A percentile compares a stretch with the other conserved stretches of the same genome.
Evolutionary conservation across 1,140 invertebrate species (phyloP).

Genomic region (Thaumetopoea pityocampa): DNA sequence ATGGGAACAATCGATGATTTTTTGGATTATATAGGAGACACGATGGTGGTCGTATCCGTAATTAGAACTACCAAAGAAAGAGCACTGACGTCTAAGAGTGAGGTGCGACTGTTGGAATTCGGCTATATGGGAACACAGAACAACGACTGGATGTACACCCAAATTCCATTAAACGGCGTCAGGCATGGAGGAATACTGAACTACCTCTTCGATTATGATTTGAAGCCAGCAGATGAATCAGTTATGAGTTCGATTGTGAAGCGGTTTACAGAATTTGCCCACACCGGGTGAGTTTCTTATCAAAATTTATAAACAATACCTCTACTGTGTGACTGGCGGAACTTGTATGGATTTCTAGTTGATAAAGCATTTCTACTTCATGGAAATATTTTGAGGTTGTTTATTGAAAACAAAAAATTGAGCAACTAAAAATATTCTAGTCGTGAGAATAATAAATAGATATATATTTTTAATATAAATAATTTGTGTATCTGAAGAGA

Average conservation of each 20-base stretch:
- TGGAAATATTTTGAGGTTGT: not conserved
- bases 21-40: slow-evolving; percentile 56
- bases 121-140: slow-evolving; percentile 38
- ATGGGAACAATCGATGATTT: slow-evolving; percentile 56
- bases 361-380: not conserved
- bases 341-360: not conserved
- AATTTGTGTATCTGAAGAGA: too few species aligned
- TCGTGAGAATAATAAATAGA: not conserved
- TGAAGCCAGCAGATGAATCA: slow-evolving; percentile 22
- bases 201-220: slow-evolving; percentile 49
- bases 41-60: slow-evolving; percentile 37
- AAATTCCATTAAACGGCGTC: slow-evolving; percentile 45
- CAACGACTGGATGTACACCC: slow-evolving; percentile 43
- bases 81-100: slow-evolving; percentile 30
- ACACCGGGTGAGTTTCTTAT: slow-evolving; percentile 39
- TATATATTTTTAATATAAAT: too few species aligned
- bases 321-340: not conserved
- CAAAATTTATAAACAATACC: not conserved
- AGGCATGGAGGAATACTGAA: slow-evolving; percentile 47
- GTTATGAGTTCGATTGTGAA: slow-evolving; percentile 27
- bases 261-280: slow-evolving; percentile 34
- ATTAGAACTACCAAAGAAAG: slow-evolving; percentile 45
- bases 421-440: not conserved
- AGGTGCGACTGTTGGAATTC: slow-evolving; percentile 48
- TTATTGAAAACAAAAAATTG: too few species aligned